Evolutionary conservation across 2,113 vertebrate species (phyloP), one percentile per base, ranked within the genome.

Genomic region (Lepidothrix coronata): DNA sequence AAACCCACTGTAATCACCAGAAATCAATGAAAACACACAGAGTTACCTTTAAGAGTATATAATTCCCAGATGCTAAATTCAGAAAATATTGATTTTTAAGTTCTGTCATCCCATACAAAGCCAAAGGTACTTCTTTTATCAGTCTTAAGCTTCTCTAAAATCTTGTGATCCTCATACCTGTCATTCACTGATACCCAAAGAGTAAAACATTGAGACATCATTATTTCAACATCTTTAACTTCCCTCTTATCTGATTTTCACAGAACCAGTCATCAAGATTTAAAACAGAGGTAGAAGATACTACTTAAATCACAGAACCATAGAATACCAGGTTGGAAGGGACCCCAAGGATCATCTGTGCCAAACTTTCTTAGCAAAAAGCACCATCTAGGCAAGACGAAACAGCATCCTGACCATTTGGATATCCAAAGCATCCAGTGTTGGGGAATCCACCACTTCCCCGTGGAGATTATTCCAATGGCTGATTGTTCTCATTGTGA

Each of bases 401-500:
- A 46, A 7, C n/a, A 61, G 30, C n/a, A 39, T 48, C 30, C n/a
- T 43, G 20, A 76, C n/a, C 21, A 48, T n/a, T 3, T 62, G 11
- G 28, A 31, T 46, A 9, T 41, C 70, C 28, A 39, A 46, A 67
- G 8, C 61, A 12, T n/a, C 27, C 33, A 21, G 8, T 15, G 5
- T 30, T 0, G 0, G 30, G 11, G 41, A 62, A 55, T 8, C 6
- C 41, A 48, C 16, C 30, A 27, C 5, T 9, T 35, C 21, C 17
- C n/a, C 31, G 14, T 31, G 20, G n/a, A 48, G 28, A 83, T 35
- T 41, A 62, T 76, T 75, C 46, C n/a, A 62, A 41, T 3, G 5
- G 24, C 9, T 39, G 4, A 41, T 55, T 68, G 16, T 54, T 67
- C 24, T 46, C 24, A 30, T 18, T 25, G 17, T 48, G n/a, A 70